Base-by-base conservation (phyloP, 2,888 invertebrate genomes). In the Cantharis rufa region DNA sequence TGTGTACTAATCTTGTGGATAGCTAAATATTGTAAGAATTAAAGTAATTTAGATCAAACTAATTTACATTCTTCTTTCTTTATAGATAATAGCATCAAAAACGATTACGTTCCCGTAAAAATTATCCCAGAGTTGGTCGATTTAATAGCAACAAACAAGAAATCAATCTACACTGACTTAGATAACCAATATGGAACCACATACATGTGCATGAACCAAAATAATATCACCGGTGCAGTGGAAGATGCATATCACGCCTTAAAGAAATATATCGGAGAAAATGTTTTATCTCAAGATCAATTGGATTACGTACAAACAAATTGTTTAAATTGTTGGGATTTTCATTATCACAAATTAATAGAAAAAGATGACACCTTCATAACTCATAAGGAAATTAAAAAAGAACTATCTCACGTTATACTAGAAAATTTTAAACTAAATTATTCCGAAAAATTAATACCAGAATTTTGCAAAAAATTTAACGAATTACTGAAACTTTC, bases 131-230 rank as follows among this genome's bases (percentile, higher is more conserved):
- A 69, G 11, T 5, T 69, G 3, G 11, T 77, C 16, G 13, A 63
- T 70, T 15, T 74, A 24, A 3, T 77, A n/a, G 9, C 70, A 5
- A 77, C 77, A n/a, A 71, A 48, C 10, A 66, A 64, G 2, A 2
- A 32, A n/a, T 5, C 13, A 10, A 61, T 77, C 24, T 74, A 75
- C n/a, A 10, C 2, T 7, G 77, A 77, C 4, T 4, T 13, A 4
- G 10, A 74, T 32, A 62, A 5, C 9, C 28, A 15, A 24, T 13
- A 68, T n/a, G 64, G 28, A 1, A 15, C 27, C 4, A 74, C 77
- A 9, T 72, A 61, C 21, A 70, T 74, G 7, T 77, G 77, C 15
- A 77, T 74, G 77, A 64, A 66, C 11, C 77, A 77, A 18, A 21
- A 74, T 61, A 72, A 74, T 24, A 63, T 77, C 11, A 9, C 64